Conservation (phyloP, 2,113 vertebrate species). For the Petroica traversi region DNA sequence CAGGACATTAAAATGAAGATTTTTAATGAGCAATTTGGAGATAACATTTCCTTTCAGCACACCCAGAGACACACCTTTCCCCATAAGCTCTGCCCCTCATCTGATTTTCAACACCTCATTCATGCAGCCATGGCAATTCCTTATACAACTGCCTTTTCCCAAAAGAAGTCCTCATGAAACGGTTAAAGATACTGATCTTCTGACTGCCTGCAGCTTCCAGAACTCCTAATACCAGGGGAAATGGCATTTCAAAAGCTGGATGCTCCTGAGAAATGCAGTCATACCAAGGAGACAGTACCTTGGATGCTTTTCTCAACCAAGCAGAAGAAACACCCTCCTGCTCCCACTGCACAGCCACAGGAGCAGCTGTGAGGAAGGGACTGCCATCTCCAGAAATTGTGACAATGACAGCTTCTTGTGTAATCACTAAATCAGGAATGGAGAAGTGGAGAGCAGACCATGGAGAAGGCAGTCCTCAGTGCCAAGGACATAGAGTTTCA, state of each 20-base stretch:
- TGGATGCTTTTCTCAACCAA: not conserved
- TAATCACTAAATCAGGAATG: not conserved
- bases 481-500: not conserved
- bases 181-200: not conserved
- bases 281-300: not conserved
- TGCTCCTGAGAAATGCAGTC: not conserved
- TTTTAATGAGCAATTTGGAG: constrained; percentile 24
- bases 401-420: not conserved
- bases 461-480: not conserved
- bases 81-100: not conserved
- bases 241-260: not conserved
- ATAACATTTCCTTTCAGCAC: constrained; percentile 31
- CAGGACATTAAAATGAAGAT: not conserved
- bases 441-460: not conserved
- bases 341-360: not conserved
- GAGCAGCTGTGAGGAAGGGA: not conserved
- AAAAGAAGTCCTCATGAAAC: not conserved
- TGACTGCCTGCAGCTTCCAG: not conserved
- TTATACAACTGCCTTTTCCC: not conserved
- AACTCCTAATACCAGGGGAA: not conserved
- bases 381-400: not conserved
- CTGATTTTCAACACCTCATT: constrained; percentile 1
- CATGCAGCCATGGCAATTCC: not conserved
- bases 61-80: not conserved
- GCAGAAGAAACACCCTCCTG: no score